phyloP scores from a whole-genome alignment of 1,140 invertebrate genomes.

The Drosophila parvula region DNA sequence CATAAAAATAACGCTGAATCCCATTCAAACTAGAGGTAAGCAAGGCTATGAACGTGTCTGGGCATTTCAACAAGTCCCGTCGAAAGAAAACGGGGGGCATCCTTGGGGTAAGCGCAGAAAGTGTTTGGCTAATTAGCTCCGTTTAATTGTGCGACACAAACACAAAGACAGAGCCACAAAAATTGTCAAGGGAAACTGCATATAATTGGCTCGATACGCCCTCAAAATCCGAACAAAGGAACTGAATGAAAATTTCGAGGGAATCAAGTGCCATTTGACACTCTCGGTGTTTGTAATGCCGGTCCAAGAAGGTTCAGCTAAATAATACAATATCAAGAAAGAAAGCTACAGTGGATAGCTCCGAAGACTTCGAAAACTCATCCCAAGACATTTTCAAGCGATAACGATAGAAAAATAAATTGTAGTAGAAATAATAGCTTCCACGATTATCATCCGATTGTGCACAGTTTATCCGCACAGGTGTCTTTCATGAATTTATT shows the following conservation, averaged over 20 bases:
- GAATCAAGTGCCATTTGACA: neutral
- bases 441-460: no score
- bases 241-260: conserved; percentile 2
- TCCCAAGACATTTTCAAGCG: no score
- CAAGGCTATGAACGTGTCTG: conserved; percentile 57
- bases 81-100: neutral
- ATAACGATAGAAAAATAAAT: no score
- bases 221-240: conserved; percentile 49
- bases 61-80: conserved; percentile 54
- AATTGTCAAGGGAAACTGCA: conserved; percentile 59
- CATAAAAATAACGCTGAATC: conserved; percentile 59
- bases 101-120: conserved; percentile 46
- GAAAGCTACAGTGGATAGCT: no score
- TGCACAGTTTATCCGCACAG: no score
- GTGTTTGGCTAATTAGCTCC: conserved; percentile 72
- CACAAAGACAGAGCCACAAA: conserved; percentile 31
- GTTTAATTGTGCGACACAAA: conserved; percentile 50
- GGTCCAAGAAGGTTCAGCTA: neutral
- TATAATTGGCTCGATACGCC: conserved; percentile 69
- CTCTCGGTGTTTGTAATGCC: neutral
- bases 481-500: no score
- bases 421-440: no score
- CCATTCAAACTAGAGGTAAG: conserved; percentile 67
- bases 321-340: no score
- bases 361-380: no score